These are phyloP conservation scores for Cecidostiba fungosa DNA, from an alignment of 2,888 invertebrate species.

Conservation along the genomic window DNA sequence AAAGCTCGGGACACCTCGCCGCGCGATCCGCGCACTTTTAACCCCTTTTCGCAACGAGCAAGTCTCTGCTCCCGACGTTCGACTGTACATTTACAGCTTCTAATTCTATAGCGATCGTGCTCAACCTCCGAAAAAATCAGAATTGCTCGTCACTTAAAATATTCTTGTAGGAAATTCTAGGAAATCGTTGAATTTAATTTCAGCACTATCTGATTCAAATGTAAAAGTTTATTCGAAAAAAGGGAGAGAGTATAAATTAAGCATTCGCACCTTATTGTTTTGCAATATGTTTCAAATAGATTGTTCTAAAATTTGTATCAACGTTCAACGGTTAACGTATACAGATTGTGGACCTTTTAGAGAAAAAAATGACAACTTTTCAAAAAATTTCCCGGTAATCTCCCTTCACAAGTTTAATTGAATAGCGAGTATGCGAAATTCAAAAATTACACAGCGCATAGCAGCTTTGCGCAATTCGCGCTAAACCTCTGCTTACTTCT, in stretches of 20 bases:
- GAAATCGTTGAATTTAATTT: not conserved
- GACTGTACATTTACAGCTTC: no score
- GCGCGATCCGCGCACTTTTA: not conserved
- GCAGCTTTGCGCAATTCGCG: conserved; percentile 9
- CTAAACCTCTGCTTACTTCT: not conserved
- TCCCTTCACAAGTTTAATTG: not conserved
- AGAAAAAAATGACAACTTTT: no score
- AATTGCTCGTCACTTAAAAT: no score
- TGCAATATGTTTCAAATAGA: not conserved
- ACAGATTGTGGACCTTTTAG: no score
- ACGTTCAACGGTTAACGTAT: no score
- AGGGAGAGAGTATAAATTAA: no score
- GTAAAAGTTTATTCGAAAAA: no score
- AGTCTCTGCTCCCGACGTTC: no score
- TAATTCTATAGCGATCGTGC: no score
- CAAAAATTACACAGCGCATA: conserved; percentile 2
- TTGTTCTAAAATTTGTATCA: not conserved
- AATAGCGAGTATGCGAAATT: not conserved
- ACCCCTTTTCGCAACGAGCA: conserved; percentile 32
- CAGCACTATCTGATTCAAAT: no score
- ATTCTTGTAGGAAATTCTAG: not conserved
- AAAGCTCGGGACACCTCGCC: not conserved
- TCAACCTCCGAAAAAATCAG: no score
- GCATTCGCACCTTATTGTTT: not conserved
- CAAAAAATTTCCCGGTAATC: not conserved